Conservation (phyloP, 2,113 vertebrate species). For the Erinaceus europaeus region DNA sequence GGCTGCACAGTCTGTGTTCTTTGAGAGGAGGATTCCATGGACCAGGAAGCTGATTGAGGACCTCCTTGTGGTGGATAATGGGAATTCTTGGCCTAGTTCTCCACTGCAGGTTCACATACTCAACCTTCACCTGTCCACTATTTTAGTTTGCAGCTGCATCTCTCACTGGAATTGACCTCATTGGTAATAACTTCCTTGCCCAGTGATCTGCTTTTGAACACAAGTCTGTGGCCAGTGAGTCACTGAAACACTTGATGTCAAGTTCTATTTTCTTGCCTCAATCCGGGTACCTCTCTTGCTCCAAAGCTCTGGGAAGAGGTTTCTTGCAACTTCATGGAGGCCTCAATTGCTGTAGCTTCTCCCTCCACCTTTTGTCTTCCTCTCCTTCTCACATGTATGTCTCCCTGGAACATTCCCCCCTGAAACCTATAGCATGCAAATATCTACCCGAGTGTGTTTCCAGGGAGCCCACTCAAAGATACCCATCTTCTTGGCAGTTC, state of each 20-base stretch:
- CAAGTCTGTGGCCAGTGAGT: neutral
- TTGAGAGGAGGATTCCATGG: too few species aligned
- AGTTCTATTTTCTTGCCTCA: neutral
- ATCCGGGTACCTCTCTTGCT: neutral
- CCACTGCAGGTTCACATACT: neutral
- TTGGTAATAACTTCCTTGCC: neutral
- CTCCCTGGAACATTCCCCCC: neutral
- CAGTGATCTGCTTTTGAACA: neutral
- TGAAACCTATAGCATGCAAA: neutral
- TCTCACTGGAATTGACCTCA: neutral
- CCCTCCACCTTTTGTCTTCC: neutral
- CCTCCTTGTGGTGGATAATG: neutral
- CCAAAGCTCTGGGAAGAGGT: rapidly evolving
- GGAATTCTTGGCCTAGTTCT: neutral
- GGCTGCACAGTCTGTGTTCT: too few species aligned
- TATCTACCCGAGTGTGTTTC: neutral
- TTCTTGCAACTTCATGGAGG: too few species aligned
- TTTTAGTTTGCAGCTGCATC: neutral
- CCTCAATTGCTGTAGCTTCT: neutral
- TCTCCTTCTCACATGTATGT: neutral
- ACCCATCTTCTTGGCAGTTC: slow-evolving; percentile 24
- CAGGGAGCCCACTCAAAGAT: neutral
- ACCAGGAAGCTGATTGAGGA: neutral
- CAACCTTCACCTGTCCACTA: neutral
- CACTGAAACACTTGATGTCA: rapidly evolving